Percentiles rank a stretch among this genome's conserved stretches.
phyloP scores from a whole-genome alignment of 2,113 vertebrate genomes.

The Campylomormyrus numenius region DNA sequence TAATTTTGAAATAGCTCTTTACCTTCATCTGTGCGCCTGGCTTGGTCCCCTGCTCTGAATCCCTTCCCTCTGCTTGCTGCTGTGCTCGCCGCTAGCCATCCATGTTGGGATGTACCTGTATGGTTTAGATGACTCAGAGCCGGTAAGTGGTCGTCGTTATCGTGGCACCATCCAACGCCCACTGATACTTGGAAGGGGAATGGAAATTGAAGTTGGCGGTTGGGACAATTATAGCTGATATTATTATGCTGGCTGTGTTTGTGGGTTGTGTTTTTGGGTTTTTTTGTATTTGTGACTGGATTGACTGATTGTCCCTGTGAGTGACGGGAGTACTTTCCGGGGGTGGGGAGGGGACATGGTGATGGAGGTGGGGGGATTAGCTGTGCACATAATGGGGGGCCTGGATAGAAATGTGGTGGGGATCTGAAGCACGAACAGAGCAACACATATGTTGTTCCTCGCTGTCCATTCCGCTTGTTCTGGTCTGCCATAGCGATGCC shows the following conservation, averaged over 20 bases:
- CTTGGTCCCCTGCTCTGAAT: background rate
- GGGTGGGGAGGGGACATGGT: background rate
- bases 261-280: background rate
- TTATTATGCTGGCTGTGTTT: background rate
- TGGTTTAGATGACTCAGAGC: conserved; percentile 54
- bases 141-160: conserved; percentile 32
- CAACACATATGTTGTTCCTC: background rate
- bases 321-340: background rate
- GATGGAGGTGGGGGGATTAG: background rate
- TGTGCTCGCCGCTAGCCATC: background rate
- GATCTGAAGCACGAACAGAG: background rate
- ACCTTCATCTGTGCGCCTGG: background rate
- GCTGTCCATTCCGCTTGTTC: background rate
- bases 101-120: conserved; percentile 46
- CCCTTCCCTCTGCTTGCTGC: background rate
- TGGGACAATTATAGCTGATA: background rate
- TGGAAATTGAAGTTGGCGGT: background rate
- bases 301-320: background rate
- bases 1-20: background rate
- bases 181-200: background rate
- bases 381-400: background rate
- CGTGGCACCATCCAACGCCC: background rate
- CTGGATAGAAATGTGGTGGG: background rate
- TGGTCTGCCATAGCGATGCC: background rate
- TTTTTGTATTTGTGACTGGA: background rate